Base-by-base conservation (phyloP, 2,113 vertebrate species). In the Pseudorhombus dupliciocellatus region DNA sequence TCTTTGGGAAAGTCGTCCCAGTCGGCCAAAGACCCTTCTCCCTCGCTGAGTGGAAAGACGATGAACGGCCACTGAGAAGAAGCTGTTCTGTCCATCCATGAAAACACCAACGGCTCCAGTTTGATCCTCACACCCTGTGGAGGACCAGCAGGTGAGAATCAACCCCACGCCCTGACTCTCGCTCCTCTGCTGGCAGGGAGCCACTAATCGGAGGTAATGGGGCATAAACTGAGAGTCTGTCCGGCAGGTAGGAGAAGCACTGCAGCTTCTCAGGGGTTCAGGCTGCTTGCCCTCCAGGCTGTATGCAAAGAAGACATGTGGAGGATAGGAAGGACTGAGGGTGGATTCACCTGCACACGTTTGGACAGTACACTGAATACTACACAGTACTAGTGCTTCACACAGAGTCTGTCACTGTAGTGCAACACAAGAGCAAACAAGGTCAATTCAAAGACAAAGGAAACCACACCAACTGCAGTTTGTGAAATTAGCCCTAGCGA, bases 191-290 rank as follows among this genome's bases (percentile, higher is more conserved):
- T 42, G 75, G 51, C 67, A 54, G 56, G 61, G 28, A 70, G 54
- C 77, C 18, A 34, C 73, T 89, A 87, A 88, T 87, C 75, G 74
- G 54, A 46, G 65, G 68, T 88, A 89, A 88, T 86, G 81, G 75
- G 67, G 71, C 83, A 66, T 86, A 90, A 90, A 88, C 14, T 21
- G 37, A 44, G 56, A 85, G 75, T 82, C 72, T 85, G 83, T 82
- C 64, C 77, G 59, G 53, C 53, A 70, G 78, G 75, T 66, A 69
- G 55, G 65, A 67, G 74, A 44, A 68, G 71, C 61, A 51, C 63
- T 44, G 31, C 58, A 56, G 37, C 72, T 46, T n/a, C 44, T 24
- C 46, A 28, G 18, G 31, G 11, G 5, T 21, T 24, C n/a, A 44
- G 15, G 15, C 5, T 59, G 75, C 3, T 59, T 22, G 14, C 14